These are phyloP conservation scores for Pelobates fuscus DNA, from an alignment of 2,113 vertebrate genomes.

Conservation along the genomic window DNA sequence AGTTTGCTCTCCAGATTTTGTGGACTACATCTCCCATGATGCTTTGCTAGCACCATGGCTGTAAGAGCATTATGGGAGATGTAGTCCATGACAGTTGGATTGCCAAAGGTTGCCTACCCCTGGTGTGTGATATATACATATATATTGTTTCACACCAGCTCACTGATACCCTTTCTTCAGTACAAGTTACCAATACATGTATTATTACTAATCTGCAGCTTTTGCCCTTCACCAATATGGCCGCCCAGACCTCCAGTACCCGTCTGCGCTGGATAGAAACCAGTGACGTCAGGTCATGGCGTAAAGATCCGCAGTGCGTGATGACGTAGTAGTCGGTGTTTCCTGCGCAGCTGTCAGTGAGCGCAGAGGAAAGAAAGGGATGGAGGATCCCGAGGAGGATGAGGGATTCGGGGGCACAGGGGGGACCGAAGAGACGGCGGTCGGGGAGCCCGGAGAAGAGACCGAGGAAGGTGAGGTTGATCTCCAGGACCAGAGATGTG, in stretches of 20 bases:
- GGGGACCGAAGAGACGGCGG: background rate
- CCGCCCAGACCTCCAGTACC: background rate
- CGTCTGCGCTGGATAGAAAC: background rate
- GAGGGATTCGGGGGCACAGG: background rate
- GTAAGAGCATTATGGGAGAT: too few species aligned
- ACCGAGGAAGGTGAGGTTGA: background rate
- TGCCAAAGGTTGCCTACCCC: too few species aligned
- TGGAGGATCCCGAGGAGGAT: slow-evolving; percentile 33
- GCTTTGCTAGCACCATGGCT: too few species aligned
- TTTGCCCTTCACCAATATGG: slow-evolving; percentile 8
- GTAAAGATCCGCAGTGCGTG: slow-evolving; percentile 12
- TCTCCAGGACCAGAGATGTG: background rate
- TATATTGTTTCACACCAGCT: too few species aligned
- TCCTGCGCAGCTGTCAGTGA: slow-evolving; percentile 7
- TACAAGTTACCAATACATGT: too few species aligned
- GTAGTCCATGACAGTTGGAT: too few species aligned
- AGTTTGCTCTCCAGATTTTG: too few species aligned
- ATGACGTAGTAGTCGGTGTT: slow-evolving; percentile 18
- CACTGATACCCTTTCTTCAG: too few species aligned
- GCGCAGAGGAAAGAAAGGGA: background rate
- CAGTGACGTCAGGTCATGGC: background rate
- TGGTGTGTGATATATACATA: too few species aligned
- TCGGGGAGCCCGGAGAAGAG: background rate
- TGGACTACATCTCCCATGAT: too few species aligned
- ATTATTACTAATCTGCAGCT: too few species aligned